Evolutionary conservation across 2,888 invertebrate genomes (phyloP).

Genomic region (Leuctra nigra): DNA sequence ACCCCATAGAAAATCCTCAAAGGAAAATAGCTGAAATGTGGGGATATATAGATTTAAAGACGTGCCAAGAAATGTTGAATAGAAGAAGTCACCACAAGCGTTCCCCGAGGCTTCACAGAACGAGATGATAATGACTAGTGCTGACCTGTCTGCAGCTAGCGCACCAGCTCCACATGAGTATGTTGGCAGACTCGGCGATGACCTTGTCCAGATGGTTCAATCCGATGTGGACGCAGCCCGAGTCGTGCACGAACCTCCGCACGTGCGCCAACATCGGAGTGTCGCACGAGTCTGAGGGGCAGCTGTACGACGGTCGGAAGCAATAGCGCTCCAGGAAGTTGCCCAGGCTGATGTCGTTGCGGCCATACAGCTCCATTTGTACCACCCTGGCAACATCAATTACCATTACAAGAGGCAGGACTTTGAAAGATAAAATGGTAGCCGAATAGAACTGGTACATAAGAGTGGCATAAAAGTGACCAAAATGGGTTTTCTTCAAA

Average conservation of each 20-base stretch:
- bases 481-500: too few species aligned
- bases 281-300: conserved; percentile 71
- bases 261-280: conserved; percentile 83
- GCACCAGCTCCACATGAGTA: conserved; percentile 83
- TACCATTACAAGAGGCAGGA: too few species aligned
- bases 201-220: conserved; percentile 45
- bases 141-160: conserved; percentile 53
- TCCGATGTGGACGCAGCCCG: conserved; percentile 77
- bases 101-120: too few species aligned
- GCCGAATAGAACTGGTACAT: too few species aligned
- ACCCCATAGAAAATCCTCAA: too few species aligned
- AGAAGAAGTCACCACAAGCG: too few species aligned
- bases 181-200: conserved; percentile 45
- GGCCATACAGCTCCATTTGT: conserved; percentile 92
- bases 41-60: too few species aligned
- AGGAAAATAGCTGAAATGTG: too few species aligned
- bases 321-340: conserved; percentile 91
- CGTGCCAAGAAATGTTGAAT: too few species aligned
- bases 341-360: conserved; percentile 91
- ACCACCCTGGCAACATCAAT: conserved; percentile 71
- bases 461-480: too few species aligned
- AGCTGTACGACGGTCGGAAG: conserved; percentile 76
- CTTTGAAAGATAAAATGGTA: too few species aligned
- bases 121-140: too few species aligned
- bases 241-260: conserved; percentile 83